Percentiles rank a stretch among this genome's conserved stretches.
Evolutionary conservation across 2,888 invertebrate species (phyloP).

Genomic region (Philaethria dido): DNA sequence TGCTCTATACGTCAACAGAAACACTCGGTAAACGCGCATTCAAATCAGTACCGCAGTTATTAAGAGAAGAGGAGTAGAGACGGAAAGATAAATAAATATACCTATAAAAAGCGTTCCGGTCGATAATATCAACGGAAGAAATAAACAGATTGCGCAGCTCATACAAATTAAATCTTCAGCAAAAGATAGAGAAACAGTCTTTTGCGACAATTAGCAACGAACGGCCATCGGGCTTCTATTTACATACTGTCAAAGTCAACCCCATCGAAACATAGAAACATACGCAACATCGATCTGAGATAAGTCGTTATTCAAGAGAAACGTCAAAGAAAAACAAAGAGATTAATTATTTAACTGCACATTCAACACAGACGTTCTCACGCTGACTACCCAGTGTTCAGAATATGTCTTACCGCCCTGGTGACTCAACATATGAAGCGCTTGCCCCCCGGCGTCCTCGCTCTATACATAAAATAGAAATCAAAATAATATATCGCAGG

Average conservation of each 20-base stretch:
- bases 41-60: conserved; percentile 78
- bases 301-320: conserved; percentile 83
- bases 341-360: conserved; percentile 79
- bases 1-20: conserved; percentile 77
- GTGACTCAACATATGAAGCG: conserved; percentile 94
- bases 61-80: conserved; percentile 80
- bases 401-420: conserved; percentile 95
- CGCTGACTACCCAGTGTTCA: conserved; percentile 82
- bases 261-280: conserved; percentile 84
- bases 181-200: conserved; percentile 82
- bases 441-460: conserved; percentile 96
- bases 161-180: conserved; percentile 83
- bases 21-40: conserved; percentile 80
- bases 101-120: conserved; percentile 83
- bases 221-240: conserved; percentile 84
- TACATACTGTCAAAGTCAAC: conserved; percentile 79
- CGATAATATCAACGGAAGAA: conserved; percentile 78
- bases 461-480: conserved; percentile 90
- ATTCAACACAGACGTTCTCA: conserved; percentile 84
- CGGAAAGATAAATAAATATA: conserved; percentile 82
- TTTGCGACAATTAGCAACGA: conserved; percentile 84
- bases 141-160: conserved; percentile 84
- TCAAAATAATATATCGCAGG: conserved; percentile 83
- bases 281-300: conserved; percentile 83
- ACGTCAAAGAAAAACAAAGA: conserved; percentile 83